These are phyloP conservation scores for Mus spretus DNA, from an alignment of 2,797 vertebrate genomes.

Conservation along the genomic window DNA sequence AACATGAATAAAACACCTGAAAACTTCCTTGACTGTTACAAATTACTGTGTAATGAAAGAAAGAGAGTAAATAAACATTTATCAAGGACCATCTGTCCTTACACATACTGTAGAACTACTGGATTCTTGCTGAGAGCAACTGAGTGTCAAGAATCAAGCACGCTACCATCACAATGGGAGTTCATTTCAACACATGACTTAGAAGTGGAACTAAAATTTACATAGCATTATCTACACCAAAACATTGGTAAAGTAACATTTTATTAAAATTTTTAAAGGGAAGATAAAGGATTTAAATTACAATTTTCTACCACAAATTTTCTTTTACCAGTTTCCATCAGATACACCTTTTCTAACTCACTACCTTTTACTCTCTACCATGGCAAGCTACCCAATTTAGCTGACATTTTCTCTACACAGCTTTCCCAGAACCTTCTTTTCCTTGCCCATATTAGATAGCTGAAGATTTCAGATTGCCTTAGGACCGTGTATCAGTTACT, in stretches of 20 bases:
- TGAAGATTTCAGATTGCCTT: not conserved
- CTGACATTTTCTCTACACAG: not conserved
- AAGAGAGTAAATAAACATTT: slow-evolving; percentile 31
- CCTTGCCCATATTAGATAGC: not conserved
- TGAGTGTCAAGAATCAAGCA: not conserved
- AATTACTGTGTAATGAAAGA: slow-evolving; percentile 24
- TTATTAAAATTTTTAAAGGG: not conserved
- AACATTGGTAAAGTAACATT: not conserved
- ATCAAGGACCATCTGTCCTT: not conserved
- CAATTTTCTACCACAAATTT: not conserved
- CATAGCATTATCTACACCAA: not conserved
- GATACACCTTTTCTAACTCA: slow-evolving; percentile 22
- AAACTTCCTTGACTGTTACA: not conserved
- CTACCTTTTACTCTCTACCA: not conserved
- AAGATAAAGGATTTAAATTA: slow-evolving; percentile 17
- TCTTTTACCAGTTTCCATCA: not conserved
- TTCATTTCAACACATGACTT: not conserved
- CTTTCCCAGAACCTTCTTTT: not conserved
- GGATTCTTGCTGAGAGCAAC: not conserved
- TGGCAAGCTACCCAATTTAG: not conserved
- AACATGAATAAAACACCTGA: slow-evolving; percentile 37
- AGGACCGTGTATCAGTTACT: not conserved
- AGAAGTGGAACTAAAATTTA: not conserved
- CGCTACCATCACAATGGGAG: not conserved
- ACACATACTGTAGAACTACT: not conserved